Evolutionary conservation across 1,140 invertebrate genomes (phyloP).

Genomic region (Pentalonia nigronervosa): DNA sequence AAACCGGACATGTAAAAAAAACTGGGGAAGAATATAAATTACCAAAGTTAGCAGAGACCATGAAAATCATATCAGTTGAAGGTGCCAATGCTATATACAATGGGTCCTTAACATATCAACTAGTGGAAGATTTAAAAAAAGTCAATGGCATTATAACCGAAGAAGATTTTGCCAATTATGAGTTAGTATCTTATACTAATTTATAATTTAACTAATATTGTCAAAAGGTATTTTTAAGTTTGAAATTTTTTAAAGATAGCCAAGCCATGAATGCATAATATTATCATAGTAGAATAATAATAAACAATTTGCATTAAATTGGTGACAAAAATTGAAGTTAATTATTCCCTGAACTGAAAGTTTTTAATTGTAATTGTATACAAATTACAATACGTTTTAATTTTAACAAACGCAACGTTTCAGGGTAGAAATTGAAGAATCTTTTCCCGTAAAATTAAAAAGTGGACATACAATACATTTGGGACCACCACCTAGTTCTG

Average conservation of each 20-base stretch:
- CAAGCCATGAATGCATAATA: too few relatives aligned
- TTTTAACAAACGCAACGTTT: background rate
- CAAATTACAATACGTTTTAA: background rate
- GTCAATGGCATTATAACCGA: conserved; percentile 79
- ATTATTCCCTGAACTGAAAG: too few relatives aligned
- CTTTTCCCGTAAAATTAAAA: conserved; percentile 67
- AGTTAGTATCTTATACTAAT: conserved; percentile 62
- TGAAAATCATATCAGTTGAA: conserved; percentile 74
- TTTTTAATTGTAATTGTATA: background rate
- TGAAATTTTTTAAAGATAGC: too few relatives aligned
- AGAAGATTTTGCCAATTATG: conserved; percentile 75
- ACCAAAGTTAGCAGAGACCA: conserved; percentile 75
- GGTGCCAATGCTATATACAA: conserved; percentile 73
- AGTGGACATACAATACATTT: conserved; percentile 74
- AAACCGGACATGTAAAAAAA: background rate
- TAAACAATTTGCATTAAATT: too few relatives aligned
- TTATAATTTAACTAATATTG: background rate
- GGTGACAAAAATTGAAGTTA: background rate
- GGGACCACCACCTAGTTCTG: conserved; percentile 83
- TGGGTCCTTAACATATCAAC: conserved; percentile 70
- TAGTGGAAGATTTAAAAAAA: conserved; percentile 75
- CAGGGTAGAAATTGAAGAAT: conserved; percentile 72
- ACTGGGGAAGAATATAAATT: conserved; percentile 62
- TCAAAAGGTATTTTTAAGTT: too few relatives aligned
- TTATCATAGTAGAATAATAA: background rate